These are phyloP conservation scores for Acrocera orbiculus DNA, from an alignment of 2,888 invertebrate genomes.

Conservation along the genomic window DNA sequence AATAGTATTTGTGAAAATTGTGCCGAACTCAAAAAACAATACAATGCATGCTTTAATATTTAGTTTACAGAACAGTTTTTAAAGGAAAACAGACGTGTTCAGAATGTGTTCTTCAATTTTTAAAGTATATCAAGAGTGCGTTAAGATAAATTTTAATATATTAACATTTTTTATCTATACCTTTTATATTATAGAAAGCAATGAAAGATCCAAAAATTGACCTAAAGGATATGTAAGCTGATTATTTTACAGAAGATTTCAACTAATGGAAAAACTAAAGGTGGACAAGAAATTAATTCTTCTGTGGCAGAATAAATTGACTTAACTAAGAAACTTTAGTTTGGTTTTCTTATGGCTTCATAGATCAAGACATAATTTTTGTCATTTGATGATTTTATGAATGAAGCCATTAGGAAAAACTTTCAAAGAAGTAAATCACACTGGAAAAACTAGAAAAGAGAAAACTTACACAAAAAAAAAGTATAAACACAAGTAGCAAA, in stretches of 20 bases:
- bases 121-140: constrained; percentile 78
- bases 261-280: background rate
- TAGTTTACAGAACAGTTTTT: constrained; percentile 90
- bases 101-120: constrained; percentile 71
- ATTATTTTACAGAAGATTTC: constrained; percentile 46
- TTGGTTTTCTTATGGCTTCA: too few relatives aligned
- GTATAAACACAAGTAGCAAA: too few relatives aligned
- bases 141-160: constrained; percentile 47
- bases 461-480: too few relatives aligned
- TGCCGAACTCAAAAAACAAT: constrained; percentile 77
- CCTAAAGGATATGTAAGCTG: constrained; percentile 55
- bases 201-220: constrained; percentile 72
- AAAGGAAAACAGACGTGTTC: constrained; percentile 66
- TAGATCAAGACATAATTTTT: too few relatives aligned
- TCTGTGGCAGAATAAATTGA: too few relatives aligned
- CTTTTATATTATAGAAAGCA: constrained; percentile 45
- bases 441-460: too few relatives aligned
- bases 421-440: too few relatives aligned
- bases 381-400: too few relatives aligned
- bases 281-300: constrained; percentile 5
- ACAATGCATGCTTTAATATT: constrained; percentile 81
- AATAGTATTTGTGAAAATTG: constrained; percentile 90
- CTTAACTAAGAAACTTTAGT: too few relatives aligned
- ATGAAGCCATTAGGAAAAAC: too few relatives aligned
- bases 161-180: constrained; percentile 1